Evolutionary conservation across 2,888 invertebrate species (phyloP).

Genomic region (Rotaria magnacalcarata): DNA sequence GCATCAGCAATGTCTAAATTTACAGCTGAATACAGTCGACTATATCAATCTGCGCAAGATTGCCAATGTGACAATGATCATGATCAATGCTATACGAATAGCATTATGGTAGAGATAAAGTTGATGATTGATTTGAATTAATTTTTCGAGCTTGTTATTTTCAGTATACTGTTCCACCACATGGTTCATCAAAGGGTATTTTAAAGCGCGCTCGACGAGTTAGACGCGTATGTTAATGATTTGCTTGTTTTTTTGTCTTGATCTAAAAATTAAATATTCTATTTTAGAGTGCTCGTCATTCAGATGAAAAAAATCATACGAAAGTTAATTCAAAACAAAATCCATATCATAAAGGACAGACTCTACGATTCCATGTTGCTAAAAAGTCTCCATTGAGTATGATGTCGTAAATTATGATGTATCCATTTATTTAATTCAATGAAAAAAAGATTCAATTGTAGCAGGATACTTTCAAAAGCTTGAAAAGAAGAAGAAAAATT

Average conservation of each 20-base stretch:
- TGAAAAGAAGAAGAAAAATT: not conserved
- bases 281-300: not conserved
- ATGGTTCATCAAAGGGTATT: not conserved
- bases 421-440: not conserved
- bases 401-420: not conserved
- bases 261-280: too few relatives aligned
- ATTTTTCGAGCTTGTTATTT: not conserved
- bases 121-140: not conserved
- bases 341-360: not conserved
- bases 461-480: not conserved
- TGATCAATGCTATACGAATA: slow-evolving; percentile 39
- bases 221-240: not conserved
- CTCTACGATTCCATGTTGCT: slow-evolving; percentile 37
- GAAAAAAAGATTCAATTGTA: not conserved
- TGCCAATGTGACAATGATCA: slow-evolving; percentile 46
- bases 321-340: not conserved
- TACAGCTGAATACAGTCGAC: slow-evolving; percentile 42
- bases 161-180: not conserved
- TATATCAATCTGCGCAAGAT: slow-evolving; percentile 41
- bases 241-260: not conserved
- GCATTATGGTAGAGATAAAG: not conserved
- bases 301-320: not conserved
- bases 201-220: not conserved
- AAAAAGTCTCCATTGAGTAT: slow-evolving; percentile 36
- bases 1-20: slow-evolving; percentile 35